phyloP scores from a whole-genome alignment of 2,797 vertebrate species.

The Oophaga sylvatica region DNA sequence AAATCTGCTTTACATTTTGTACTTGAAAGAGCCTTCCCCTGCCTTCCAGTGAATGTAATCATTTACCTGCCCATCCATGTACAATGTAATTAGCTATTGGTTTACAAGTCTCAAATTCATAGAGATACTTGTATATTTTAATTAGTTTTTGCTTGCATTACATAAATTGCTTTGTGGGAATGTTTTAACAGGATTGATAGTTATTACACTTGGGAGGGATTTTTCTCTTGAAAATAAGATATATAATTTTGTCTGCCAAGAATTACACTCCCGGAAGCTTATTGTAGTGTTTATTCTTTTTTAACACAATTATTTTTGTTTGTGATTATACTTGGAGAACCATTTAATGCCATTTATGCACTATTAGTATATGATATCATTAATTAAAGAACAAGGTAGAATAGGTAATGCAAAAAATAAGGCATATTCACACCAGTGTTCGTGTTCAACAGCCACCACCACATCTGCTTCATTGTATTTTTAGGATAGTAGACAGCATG shows the following conservation, averaged over 20 bases:
- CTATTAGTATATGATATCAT: not conserved
- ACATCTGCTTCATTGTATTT: not conserved
- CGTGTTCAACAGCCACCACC: not conserved
- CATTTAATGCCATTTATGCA: not conserved
- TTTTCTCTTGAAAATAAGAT: slow-evolving; percentile 13
- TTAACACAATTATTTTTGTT: not conserved
- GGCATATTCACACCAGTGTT: not conserved
- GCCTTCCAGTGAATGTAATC: slow-evolving; percentile 7
- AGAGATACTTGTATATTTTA: slow-evolving; percentile 34
- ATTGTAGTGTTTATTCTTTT: not conserved
- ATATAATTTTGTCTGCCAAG: not conserved
- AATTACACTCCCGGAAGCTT: not conserved
- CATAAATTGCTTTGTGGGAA: slow-evolving; percentile 23
- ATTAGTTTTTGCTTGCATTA: slow-evolving; percentile 35
- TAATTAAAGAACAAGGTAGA: not conserved
- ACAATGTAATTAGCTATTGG: slow-evolving; percentile 43
- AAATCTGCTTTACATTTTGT: not conserved
- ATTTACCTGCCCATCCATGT: slow-evolving; percentile 42
- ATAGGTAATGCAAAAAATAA: not conserved
- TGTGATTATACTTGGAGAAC: not conserved
- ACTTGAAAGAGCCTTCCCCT: not conserved
- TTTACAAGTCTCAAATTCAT: slow-evolving; percentile 34
- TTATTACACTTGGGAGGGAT: slow-evolving; percentile 32
- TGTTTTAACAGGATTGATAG: slow-evolving; percentile 32
- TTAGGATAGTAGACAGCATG: not conserved